Percentiles rank a stretch among this genome's conserved stretches.
phyloP scores from a whole-genome alignment of 2,888 invertebrate species.

The Lymantria dispar region DNA sequence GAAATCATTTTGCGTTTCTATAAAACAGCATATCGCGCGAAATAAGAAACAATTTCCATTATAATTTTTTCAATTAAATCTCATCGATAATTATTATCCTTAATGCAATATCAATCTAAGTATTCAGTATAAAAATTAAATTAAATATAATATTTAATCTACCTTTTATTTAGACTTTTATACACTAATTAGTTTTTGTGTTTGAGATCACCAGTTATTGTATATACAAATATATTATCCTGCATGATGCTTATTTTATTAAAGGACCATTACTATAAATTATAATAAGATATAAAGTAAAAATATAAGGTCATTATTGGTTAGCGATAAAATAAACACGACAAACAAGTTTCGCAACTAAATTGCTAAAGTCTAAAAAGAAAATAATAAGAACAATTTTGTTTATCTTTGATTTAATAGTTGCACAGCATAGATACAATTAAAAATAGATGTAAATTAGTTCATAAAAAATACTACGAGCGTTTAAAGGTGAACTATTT shows the following conservation, averaged over 20 bases:
- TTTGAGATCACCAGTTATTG: background rate
- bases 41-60: too few relatives aligned
- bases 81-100: background rate
- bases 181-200: background rate
- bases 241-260: background rate
- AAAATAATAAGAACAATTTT: background rate
- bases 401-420: too few relatives aligned
- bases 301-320: background rate
- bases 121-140: background rate
- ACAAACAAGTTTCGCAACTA: background rate
- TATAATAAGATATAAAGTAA: background rate
- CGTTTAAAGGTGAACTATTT: too few relatives aligned
- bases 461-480: too few relatives aligned
- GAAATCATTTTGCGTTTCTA: too few relatives aligned
- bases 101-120: background rate
- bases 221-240: background rate
- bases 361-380: background rate
- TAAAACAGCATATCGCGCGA: too few relatives aligned
- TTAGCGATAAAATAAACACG: background rate
- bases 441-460: too few relatives aligned
- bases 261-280: background rate
- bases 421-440: too few relatives aligned
- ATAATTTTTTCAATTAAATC: background rate
- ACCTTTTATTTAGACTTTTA: background rate
- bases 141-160: background rate